Evolutionary conservation across 1,140 invertebrate genomes (phyloP), one percentile per base, ranked within the genome.

Genomic region (Frieseomelitta varia): DNA sequence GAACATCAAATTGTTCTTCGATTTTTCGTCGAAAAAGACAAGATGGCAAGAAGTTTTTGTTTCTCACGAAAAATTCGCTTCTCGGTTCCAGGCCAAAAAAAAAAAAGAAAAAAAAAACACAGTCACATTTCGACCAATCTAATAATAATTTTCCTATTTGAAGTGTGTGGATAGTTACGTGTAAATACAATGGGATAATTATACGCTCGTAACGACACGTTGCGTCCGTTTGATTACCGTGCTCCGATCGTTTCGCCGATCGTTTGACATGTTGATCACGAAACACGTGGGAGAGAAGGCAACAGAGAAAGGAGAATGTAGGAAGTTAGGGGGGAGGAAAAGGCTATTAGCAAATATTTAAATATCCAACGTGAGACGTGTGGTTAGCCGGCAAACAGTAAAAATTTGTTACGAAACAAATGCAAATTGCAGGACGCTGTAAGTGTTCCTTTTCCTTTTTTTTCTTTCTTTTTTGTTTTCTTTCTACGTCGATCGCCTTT

Each of bases 321-420:
- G 27, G 65, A 14, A 69, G 65, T 30, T 10, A 8, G 0, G 39
- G 39, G n/a, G 17, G 12, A 14, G 8, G 39, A 68, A 69, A 39
- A 39, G 39, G 67, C 34, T 69, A 69, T 69, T 69, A 69, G 67
- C 67, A 69, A 39, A 69, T 24, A 69, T 69, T 39, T 39, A 39
- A 69, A 67, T 67, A 34, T 67, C 65, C 30, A 69, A 21, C 17
- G 39, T 47, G 17, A 67, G 65, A 67, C 30, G 27, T 39, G 34
- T 69, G 34, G 19, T 69, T 69, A 27, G 12, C 39, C 61, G 14
- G 61, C 27, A 24, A 69, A 39, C 34, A 39, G 17, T 24, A 65
- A 39, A 39, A 34, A 14, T 69, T 24, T 34, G 17, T 69, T 69
- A 39, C 67, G 67, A 69, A 69, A 39, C 67, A 69, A 24, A 69